These are phyloP conservation scores for Ophonus ardosiacus DNA, from an alignment of 2,888 invertebrate species.

Conservation along the genomic window DNA sequence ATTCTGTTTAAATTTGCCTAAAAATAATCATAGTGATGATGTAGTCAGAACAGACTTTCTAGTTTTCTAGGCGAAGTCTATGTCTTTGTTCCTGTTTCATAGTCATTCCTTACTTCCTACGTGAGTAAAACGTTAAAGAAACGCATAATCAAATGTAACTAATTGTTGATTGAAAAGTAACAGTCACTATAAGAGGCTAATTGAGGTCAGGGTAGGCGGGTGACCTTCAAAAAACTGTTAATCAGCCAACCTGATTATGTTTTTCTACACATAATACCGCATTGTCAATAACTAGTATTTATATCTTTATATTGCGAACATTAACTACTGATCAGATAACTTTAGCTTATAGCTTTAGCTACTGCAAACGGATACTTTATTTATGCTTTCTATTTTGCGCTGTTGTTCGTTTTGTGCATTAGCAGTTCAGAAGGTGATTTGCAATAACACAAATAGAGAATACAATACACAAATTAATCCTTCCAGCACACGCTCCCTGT, in stretches of 20 bases:
- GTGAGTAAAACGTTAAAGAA: slow-evolving; percentile 30
- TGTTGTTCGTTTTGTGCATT: background rate
- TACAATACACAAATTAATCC: no score
- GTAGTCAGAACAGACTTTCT: slow-evolving; percentile 1
- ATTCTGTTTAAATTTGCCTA: slow-evolving; percentile 31
- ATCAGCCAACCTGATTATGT: slow-evolving; percentile 54
- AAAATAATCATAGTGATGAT: slow-evolving; percentile 19
- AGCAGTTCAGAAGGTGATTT: background rate
- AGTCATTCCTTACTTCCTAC: background rate
- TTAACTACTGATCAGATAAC: slow-evolving; percentile 7
- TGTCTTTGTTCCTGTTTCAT: background rate
- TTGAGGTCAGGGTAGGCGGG: slow-evolving; percentile 58
- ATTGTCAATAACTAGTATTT: slow-evolving; percentile 40
- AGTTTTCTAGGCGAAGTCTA: background rate
- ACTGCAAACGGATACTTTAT: background rate
- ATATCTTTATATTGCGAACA: slow-evolving; percentile 3
- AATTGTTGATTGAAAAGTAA: slow-evolving; percentile 53
- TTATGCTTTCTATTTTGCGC: background rate
- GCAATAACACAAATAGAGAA: background rate
- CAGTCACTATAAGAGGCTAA: slow-evolving; percentile 47
- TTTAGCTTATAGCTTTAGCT: background rate
- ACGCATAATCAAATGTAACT: slow-evolving; percentile 26
- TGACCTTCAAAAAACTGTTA: slow-evolving; percentile 56
- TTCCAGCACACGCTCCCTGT: no score
- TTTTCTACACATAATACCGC: slow-evolving; percentile 53